phyloP scores from a whole-genome alignment of 2,888 invertebrate species.

The Pimpla rufipes region DNA sequence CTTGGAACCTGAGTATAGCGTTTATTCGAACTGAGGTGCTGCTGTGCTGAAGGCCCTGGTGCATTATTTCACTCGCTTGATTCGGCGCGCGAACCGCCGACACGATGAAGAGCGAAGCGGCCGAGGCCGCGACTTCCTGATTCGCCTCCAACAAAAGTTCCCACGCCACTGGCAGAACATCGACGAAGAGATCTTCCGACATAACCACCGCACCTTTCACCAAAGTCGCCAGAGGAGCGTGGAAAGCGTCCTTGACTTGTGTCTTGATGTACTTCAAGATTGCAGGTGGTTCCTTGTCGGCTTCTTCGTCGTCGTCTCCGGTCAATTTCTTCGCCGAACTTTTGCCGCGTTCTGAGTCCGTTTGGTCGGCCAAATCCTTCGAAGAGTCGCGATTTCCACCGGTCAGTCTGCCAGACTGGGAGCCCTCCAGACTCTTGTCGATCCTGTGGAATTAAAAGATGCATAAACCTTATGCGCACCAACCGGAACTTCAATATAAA shows the following conservation, averaged over 20 bases:
- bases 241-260: slow-evolving; percentile 95
- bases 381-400: slow-evolving; percentile 86
- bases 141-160: slow-evolving; percentile 97
- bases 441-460: slow-evolving; percentile 83
- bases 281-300: slow-evolving; percentile 88
- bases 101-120: slow-evolving; percentile 96
- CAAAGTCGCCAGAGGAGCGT: slow-evolving; percentile 94
- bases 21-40: slow-evolving; percentile 94
- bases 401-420: slow-evolving; percentile 85
- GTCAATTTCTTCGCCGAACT: slow-evolving; percentile 80
- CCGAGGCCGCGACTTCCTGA: slow-evolving; percentile 93
- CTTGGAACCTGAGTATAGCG: slow-evolving; percentile 95
- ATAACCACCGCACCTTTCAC: slow-evolving; percentile 96
- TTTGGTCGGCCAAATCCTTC: slow-evolving; percentile 86
- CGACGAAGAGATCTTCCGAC: slow-evolving; percentile 94
- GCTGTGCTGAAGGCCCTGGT: slow-evolving; percentile 93
- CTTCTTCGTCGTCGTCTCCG: slow-evolving; percentile 83
- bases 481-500: no score
- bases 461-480: no score
- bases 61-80: slow-evolving; percentile 96
- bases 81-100: slow-evolving; percentile 97
- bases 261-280: slow-evolving; percentile 93
- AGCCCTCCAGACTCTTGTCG: slow-evolving; percentile 86
- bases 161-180: slow-evolving; percentile 97
- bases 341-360: slow-evolving; percentile 84